Percentiles rank a stretch among this genome's conserved stretches.
Evolutionary conservation across 2,113 vertebrate species (phyloP).

Genomic region (Chiloscyllium plagiosum): DNA sequence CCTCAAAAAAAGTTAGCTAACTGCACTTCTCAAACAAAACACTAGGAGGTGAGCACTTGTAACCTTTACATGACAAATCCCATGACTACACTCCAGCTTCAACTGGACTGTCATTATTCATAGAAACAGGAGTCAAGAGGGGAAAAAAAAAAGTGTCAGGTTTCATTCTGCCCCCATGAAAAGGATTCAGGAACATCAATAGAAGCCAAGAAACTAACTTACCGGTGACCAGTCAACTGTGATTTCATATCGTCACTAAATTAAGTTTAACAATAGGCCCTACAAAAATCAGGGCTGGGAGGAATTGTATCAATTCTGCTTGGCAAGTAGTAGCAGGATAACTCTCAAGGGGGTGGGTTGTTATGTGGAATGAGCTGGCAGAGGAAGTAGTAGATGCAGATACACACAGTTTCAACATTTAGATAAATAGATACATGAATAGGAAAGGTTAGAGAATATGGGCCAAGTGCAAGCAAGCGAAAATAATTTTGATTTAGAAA

Average conservation of each 20-base stretch:
- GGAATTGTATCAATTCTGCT: not conserved
- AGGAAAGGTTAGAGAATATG: too few species aligned
- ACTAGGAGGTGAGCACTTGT: conserved; percentile 16
- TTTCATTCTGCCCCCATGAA: not conserved
- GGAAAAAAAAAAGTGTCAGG: not conserved
- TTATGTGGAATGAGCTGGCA: too few species aligned
- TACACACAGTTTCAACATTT: too few species aligned
- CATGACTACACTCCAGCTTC: not conserved
- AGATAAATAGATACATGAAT: too few species aligned
- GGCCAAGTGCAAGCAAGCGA: too few species aligned
- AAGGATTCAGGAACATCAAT: not conserved
- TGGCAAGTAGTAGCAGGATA: not conserved
- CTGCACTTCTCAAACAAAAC: not conserved
- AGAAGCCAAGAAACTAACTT: not conserved
- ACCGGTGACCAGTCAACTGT: not conserved
- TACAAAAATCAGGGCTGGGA: not conserved
- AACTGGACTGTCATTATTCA: not conserved
- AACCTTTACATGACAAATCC: not conserved
- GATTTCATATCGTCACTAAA: not conserved
- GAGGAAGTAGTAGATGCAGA: too few species aligned
- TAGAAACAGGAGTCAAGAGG: not conserved
- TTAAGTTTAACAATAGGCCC: not conserved
- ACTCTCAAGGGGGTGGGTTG: too few species aligned
- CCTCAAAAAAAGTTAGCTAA: not conserved
- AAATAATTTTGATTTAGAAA: not conserved